phyloP scores from a whole-genome alignment of 1,140 invertebrate species.

The Megalonaias nervosa region DNA sequence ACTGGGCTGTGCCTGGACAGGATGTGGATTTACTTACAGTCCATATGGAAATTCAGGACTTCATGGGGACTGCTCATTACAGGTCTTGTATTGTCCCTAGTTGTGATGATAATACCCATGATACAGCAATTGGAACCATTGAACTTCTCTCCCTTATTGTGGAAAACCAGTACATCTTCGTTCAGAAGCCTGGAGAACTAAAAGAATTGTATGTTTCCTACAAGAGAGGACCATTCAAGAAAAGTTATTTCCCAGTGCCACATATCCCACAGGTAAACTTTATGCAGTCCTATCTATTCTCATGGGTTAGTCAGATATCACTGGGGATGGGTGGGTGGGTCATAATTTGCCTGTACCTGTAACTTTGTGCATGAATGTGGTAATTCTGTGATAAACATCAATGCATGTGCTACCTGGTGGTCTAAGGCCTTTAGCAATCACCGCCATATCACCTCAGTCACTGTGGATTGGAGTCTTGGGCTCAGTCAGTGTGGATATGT shows the following conservation, averaged over 20 bases:
- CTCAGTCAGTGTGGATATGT: no score
- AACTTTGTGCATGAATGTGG: no score
- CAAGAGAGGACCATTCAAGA: constrained; percentile 80
- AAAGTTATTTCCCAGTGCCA: constrained; percentile 83
- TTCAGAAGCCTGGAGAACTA: constrained; percentile 69
- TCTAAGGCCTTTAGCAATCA: no score
- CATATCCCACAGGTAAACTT: constrained; percentile 72
- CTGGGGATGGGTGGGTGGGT: no score
- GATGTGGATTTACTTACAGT: constrained; percentile 70
- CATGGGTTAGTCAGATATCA: not conserved
- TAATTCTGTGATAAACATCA: no score
- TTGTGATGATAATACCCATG: constrained; percentile 39
- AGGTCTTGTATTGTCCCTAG: constrained; percentile 31
- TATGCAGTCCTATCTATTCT: not conserved
- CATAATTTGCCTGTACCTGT: no score
- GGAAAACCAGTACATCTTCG: constrained; percentile 88
- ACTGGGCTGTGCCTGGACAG: constrained; percentile 71
- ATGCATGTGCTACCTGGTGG: no score
- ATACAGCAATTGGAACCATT: constrained; percentile 58
- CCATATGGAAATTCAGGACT: constrained; percentile 72
- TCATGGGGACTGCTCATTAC: constrained; percentile 20
- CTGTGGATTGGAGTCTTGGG: no score
- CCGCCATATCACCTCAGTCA: no score
- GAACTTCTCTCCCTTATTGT: constrained; percentile 86
- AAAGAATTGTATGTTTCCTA: constrained; percentile 84